Conservation (phyloP, 2,888 invertebrate species). For the Amorpha juglandis region DNA sequence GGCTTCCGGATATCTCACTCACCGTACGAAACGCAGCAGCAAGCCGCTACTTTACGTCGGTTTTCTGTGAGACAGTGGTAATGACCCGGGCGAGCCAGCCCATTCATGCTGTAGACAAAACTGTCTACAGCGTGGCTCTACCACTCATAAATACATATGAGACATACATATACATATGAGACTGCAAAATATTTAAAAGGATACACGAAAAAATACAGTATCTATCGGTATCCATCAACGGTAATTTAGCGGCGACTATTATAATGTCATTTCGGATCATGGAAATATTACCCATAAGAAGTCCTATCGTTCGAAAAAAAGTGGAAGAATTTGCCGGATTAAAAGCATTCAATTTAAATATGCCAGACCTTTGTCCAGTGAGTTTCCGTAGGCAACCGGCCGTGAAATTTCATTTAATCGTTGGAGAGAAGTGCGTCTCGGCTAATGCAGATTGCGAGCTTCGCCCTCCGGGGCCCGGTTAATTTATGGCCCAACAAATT, state of each 20-base stretch:
- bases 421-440: slow-evolving; percentile 77
- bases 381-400: slow-evolving; percentile 73
- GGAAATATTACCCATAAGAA: slow-evolving; percentile 44
- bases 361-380: slow-evolving; percentile 77
- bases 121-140: too few species aligned
- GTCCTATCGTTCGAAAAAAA: slow-evolving; percentile 55
- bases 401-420: slow-evolving; percentile 83
- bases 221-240: too few species aligned
- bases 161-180: too few species aligned
- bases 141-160: too few species aligned
- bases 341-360: slow-evolving; percentile 79
- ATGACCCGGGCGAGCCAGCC: too few species aligned
- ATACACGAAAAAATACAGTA: too few species aligned
- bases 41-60: too few species aligned
- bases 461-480: slow-evolving; percentile 66
- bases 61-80: too few species aligned
- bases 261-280: slow-evolving; percentile 9
- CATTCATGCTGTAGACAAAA: too few species aligned
- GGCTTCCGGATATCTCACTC: too few species aligned
- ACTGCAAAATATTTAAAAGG: too few species aligned
- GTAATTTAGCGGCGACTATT: neutral
- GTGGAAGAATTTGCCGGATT: slow-evolving; percentile 63
- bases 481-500: slow-evolving; percentile 82
- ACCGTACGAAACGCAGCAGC: too few species aligned
- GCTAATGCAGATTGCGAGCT: slow-evolving; percentile 80